Percentiles rank a stretch among this genome's conserved stretches.
phyloP scores from a whole-genome alignment of 1,140 invertebrate genomes.

The Megathymus violae region DNA sequence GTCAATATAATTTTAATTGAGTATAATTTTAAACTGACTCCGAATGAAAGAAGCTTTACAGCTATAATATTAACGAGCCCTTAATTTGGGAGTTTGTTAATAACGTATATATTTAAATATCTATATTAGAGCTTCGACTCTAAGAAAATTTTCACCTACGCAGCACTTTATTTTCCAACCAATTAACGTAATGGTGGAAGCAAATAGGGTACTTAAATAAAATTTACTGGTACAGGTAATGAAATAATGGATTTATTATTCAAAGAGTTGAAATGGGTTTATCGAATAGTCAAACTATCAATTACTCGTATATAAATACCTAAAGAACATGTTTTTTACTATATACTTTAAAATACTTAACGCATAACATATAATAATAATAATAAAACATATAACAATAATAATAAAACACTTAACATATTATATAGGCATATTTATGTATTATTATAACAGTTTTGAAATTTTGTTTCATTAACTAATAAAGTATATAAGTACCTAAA shows the following conservation, averaged over 20 bases:
- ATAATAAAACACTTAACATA: no score
- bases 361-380: no score
- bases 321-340: no score
- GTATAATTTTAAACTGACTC: not conserved
- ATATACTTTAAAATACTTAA: no score
- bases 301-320: no score
- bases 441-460: no score
- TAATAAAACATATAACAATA: no score
- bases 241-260: constrained; percentile 17
- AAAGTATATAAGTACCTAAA: no score
- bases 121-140: constrained; percentile 16
- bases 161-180: constrained; percentile 19
- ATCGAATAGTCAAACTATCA: no score
- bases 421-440: no score
- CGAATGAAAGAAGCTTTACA: not conserved
- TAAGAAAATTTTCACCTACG: constrained; percentile 25
- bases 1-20: not conserved
- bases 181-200: constrained; percentile 28
- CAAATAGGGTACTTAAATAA: constrained; percentile 28
- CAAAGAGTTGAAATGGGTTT: not conserved
- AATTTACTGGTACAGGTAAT: constrained; percentile 17
- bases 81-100: constrained; percentile 15
- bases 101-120: constrained; percentile 15
- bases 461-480: no score
- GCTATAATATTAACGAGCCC: not conserved